Evolutionary conservation across 2,888 invertebrate genomes (phyloP).

Genomic region (Drosophila rubida): DNA sequence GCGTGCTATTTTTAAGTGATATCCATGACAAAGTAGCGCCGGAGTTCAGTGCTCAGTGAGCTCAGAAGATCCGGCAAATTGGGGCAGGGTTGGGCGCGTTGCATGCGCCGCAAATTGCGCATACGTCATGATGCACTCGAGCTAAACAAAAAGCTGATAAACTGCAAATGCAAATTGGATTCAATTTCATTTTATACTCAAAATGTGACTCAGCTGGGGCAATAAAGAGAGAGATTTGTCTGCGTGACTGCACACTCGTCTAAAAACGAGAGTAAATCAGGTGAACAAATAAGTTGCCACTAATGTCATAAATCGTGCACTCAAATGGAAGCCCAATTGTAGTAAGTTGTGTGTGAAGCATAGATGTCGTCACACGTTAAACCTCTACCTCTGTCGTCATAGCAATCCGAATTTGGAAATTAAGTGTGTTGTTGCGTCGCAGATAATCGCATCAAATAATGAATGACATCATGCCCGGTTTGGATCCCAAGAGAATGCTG

Average conservation of each 20-base stretch:
- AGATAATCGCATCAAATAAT: constrained; percentile 14
- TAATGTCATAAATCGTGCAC: constrained; percentile 12
- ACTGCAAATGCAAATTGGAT: constrained; percentile 9
- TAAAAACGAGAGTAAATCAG: too few species aligned
- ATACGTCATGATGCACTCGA: constrained; percentile 36
- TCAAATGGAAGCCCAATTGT: constrained; percentile 22
- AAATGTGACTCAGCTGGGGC: background rate
- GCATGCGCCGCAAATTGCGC: constrained; percentile 1
- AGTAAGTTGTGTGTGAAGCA: background rate
- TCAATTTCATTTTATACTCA: constrained; percentile 1
- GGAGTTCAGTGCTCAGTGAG: constrained; percentile 14
- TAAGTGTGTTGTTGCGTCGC: background rate
- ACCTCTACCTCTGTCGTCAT: background rate
- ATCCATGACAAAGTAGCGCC: background rate
- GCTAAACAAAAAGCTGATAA: constrained; percentile 28
- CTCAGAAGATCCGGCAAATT: constrained; percentile 8
- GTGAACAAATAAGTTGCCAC: constrained; percentile 17
- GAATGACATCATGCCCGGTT: constrained; percentile 50
- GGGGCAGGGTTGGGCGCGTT: background rate
- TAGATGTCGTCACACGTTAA: constrained; percentile 1
- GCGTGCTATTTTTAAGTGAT: constrained; percentile 18
- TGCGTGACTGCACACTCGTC: too few species aligned
- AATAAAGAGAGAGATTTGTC: background rate
- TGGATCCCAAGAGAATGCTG: constrained; percentile 29
- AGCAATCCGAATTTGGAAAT: background rate